phyloP scores from a whole-genome alignment of 2,797 vertebrate species.

The Trachurus trachurus region DNA sequence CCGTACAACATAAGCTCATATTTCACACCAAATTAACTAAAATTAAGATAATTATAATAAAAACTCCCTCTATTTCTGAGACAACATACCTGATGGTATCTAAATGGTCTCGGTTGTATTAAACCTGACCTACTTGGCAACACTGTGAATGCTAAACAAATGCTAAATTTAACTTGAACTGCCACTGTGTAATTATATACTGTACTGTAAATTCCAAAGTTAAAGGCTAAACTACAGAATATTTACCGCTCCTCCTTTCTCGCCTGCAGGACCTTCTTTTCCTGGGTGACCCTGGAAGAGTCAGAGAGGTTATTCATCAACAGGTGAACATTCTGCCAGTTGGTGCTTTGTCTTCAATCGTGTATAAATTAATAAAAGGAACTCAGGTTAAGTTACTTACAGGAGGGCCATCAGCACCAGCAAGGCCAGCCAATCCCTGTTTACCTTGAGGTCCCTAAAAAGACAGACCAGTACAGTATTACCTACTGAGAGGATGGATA shows the following conservation, averaged over 20 bases:
- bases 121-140: constrained; percentile 14
- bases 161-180: neutral
- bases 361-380: constrained; percentile 4
- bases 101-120: constrained; percentile 24
- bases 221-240: neutral
- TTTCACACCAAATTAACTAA: neutral
- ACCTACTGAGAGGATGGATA: neutral
- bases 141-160: neutral
- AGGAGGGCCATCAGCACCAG: constrained; percentile 95
- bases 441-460: constrained; percentile 94
- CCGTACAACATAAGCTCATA: neutral
- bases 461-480: neutral
- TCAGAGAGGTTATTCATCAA: constrained; percentile 14
- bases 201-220: constrained; percentile 20
- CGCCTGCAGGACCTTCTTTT: constrained; percentile 96
- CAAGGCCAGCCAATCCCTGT: constrained; percentile 92
- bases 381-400: constrained; percentile 85
- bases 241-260: constrained; percentile 93
- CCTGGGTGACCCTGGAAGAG: constrained; percentile 94
- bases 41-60: no score
- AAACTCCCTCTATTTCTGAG: constrained; percentile 23
- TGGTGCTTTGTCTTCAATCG: constrained; percentile 3
- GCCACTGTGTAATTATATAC: neutral
- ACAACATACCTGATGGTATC: constrained; percentile 28
- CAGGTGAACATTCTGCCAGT: neutral